Evolutionary conservation across 2,113 vertebrate genomes (phyloP).

Genomic region (rabbit (Oryctolagus cuniculus)): mOryCun1.1 NC_091441.1:312501-313000

Average conservation of each 20-base stretch:
- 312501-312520: neutral
- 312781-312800: neutral
- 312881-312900: constrained; percentile 91
- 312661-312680: too few species aligned
- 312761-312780: neutral
- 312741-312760: neutral
- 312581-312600: neutral
- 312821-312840: neutral
- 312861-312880: constrained; percentile 88
- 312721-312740: neutral
- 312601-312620: too few species aligned
- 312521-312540: neutral
- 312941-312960: neutral
- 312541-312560: neutral
- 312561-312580: neutral
- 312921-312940: constrained; percentile 70
- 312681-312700: too few species aligned
- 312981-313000: neutral
- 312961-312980: neutral
- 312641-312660: too few species aligned
- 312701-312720: neutral
- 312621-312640: too few species aligned
- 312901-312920: constrained; percentile 91
- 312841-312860: constrained; percentile 93
- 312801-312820: neutral